A percentile compares a stretch with the other conserved stretches of the same genome.
phyloP scores from a whole-genome alignment of 1,140 invertebrate genomes.

The Latrodectus geometricus region DNA sequence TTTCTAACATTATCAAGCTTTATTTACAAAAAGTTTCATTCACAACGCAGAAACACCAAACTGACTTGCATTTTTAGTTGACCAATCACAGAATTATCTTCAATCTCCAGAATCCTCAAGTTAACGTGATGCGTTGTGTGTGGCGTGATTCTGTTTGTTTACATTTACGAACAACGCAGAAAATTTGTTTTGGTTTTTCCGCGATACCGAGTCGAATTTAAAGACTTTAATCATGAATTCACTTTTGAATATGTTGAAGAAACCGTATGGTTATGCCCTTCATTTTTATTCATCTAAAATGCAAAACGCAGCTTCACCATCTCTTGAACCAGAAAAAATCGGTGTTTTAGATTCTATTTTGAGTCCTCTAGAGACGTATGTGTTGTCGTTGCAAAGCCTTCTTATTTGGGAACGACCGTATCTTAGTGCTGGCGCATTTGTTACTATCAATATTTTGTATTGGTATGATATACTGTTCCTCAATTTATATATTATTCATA shows the following conservation, averaged over 20 bases:
- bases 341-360: slow-evolving; percentile 60
- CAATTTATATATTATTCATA: not conserved
- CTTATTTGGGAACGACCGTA: slow-evolving; percentile 66
- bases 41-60: too few relatives aligned
- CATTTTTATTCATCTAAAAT: slow-evolving; percentile 15
- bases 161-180: not conserved
- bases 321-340: slow-evolving; percentile 3
- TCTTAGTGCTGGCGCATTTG: slow-evolving; percentile 64
- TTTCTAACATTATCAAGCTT: too few relatives aligned
- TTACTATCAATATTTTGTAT: slow-evolving; percentile 65
- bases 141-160: slow-evolving; percentile 45
- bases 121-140: not conserved
- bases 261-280: slow-evolving; percentile 25
- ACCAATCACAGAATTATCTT: too few relatives aligned
- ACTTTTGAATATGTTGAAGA: slow-evolving; percentile 11
- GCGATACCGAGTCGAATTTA: not conserved
- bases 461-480: slow-evolving; percentile 63
- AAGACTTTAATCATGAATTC: slow-evolving; percentile 26
- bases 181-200: not conserved
- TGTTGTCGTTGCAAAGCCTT: slow-evolving; percentile 65
- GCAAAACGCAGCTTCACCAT: slow-evolving; percentile 39
- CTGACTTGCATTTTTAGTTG: too few relatives aligned
- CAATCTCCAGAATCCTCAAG: too few relatives aligned
- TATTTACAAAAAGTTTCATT: too few relatives aligned
- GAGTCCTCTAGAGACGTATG: slow-evolving; percentile 65